Conservation (phyloP, 2,888 invertebrate genomes). For the Rhaphigaster nebulosa region DNA sequence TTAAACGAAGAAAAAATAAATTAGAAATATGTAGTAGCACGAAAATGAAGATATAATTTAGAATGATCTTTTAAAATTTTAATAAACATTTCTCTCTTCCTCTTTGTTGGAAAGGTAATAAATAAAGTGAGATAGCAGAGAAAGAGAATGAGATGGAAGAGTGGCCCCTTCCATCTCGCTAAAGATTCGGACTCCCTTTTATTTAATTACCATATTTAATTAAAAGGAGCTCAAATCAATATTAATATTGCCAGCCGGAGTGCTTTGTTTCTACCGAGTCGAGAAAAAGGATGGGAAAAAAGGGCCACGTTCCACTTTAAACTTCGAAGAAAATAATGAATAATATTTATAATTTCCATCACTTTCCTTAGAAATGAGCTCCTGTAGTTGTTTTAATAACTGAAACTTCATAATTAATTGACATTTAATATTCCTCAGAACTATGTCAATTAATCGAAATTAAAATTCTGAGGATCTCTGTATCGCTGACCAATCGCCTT, state of each 20-base stretch:
- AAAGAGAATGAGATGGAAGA: slow-evolving; percentile 45
- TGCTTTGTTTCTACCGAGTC: background rate
- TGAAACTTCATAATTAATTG: slow-evolving; percentile 3
- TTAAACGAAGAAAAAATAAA: background rate
- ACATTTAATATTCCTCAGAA: background rate
- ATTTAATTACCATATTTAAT: slow-evolving; percentile 63
- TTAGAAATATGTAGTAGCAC: background rate
- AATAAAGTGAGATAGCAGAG: slow-evolving; percentile 19
- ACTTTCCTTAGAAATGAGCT: background rate
- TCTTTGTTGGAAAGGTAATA: slow-evolving; percentile 40
- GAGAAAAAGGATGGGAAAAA: slow-evolving; percentile 3
- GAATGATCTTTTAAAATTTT: slow-evolving; percentile 4
- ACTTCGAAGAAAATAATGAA: slow-evolving; percentile 10
- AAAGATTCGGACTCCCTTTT: slow-evolving; percentile 54
- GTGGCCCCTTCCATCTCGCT: slow-evolving; percentile 44
- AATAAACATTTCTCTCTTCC: slow-evolving; percentile 44
- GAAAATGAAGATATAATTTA: background rate
- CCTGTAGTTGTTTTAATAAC: slow-evolving; percentile 4
- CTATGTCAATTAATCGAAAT: background rate
- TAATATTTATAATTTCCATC: background rate
- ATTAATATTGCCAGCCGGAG: slow-evolving; percentile 58
- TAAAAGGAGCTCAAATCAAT: slow-evolving; percentile 60
- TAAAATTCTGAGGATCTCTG: background rate
- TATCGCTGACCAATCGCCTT: background rate
- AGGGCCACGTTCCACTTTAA: slow-evolving; percentile 16